phyloP scores from a whole-genome alignment of 2,113 vertebrate genomes.

The Dunckerocampus dactyliophorus region DNA sequence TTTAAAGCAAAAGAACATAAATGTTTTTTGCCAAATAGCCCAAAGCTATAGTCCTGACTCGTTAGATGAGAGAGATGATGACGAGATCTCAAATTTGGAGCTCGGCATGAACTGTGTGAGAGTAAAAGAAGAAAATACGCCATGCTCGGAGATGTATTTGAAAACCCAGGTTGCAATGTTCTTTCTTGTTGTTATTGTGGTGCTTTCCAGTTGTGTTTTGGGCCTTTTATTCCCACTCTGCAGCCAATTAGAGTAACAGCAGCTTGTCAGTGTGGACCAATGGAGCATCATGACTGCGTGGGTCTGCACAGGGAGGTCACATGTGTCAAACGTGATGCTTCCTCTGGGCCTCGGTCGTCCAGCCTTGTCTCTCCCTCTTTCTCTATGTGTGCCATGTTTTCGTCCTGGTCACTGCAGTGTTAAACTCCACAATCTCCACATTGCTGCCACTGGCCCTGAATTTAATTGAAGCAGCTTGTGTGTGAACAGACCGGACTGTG shows the following conservation, averaged over 20 bases:
- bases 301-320: constrained; percentile 28
- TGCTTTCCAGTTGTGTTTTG: constrained; percentile 51
- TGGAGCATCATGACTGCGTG: constrained; percentile 31
- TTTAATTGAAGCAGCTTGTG: no score
- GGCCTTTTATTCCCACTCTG: constrained; percentile 54
- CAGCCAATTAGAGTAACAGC: constrained; percentile 60
- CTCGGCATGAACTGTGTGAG: constrained; percentile 45
- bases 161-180: constrained; percentile 54
- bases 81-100: constrained; percentile 45
- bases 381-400: no score
- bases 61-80: constrained; percentile 36
- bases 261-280: constrained; percentile 47
- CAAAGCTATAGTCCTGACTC: constrained; percentile 47
- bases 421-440: no score
- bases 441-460: no score
- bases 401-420: no score
- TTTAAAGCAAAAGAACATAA: constrained; percentile 57
- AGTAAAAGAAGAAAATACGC: constrained; percentile 38
- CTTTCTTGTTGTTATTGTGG: constrained; percentile 55
- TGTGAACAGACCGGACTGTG: no score
- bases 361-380: constrained; percentile 11
- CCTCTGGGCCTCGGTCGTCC: constrained; percentile 37
- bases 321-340: constrained; percentile 35
- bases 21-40: constrained; percentile 64
- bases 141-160: no score